A percentile compares a stretch with the other conserved stretches of the same genome.
These are phyloP conservation scores for Melanerpes formicivorus DNA, from an alignment of 2,113 vertebrate species.

Conservation along the genomic window DNA sequence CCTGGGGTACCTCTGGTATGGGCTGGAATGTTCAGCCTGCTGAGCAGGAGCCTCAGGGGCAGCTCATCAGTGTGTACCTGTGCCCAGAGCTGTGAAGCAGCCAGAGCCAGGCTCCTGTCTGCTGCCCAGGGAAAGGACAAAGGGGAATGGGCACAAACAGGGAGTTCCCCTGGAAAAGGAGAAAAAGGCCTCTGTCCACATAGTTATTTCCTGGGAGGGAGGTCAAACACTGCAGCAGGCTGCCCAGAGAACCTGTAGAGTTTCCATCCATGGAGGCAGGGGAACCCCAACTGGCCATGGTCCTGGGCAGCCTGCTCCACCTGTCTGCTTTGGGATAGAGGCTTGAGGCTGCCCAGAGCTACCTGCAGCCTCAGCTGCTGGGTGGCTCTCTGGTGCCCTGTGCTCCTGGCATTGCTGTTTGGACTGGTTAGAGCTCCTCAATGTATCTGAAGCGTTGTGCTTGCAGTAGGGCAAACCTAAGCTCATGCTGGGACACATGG, in stretches of 20 bases:
- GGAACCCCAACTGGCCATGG: not conserved
- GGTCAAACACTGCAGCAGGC: not conserved
- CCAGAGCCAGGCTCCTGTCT: not conserved
- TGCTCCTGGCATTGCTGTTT: not conserved
- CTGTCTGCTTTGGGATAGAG: not conserved
- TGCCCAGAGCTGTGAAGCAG: not conserved
- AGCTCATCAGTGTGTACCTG: not conserved
- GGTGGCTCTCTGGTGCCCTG: not conserved
- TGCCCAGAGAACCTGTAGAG: not conserved
- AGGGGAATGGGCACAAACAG: not conserved
- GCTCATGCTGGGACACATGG: not conserved
- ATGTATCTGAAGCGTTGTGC: not conserved
- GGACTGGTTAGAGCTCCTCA: not conserved
- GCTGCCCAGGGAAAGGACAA: not conserved
- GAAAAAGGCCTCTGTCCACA: no score
- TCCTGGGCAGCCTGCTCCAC: not conserved
- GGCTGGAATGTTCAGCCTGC: not conserved
- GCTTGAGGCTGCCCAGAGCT: not conserved
- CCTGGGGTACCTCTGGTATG: not conserved
- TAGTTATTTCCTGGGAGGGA: not conserved
- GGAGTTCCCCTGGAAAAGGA: not conserved
- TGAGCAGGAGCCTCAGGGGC: not conserved
- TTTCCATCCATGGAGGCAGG: not conserved
- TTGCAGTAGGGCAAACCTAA: not conserved
- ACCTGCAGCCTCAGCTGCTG: not conserved